These are phyloP conservation scores for Merluccius polli DNA, from an alignment of 2,797 vertebrate genomes.

Conservation along the genomic window DNA sequence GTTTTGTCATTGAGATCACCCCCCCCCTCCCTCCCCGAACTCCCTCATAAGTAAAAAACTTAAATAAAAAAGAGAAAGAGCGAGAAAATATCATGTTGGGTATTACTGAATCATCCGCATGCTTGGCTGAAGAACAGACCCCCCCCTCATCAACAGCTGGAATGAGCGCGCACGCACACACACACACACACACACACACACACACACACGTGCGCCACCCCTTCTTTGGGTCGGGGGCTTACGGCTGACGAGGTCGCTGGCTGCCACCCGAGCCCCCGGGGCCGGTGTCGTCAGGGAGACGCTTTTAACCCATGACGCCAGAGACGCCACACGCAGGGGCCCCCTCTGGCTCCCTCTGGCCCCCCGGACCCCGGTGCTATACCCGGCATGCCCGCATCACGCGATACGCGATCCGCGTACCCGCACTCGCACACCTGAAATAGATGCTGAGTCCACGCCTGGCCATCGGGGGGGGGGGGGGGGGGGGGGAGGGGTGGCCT, in stretches of 20 bases:
- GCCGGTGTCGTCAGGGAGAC: constrained; percentile 57
- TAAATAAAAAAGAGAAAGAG: not conserved
- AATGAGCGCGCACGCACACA: constrained; percentile 19
- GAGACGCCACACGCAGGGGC: constrained; percentile 48
- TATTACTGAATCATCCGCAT: constrained; percentile 1
- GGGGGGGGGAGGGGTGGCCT: not conserved
- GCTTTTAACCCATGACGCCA: constrained; percentile 72
- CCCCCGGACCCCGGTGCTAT: not conserved
- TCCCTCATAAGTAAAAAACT: not conserved
- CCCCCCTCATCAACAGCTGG: not conserved
- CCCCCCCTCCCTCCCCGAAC: too few relatives aligned
- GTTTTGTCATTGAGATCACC: not conserved
- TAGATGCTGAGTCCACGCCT: constrained; percentile 32
- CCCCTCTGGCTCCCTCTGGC: not conserved
- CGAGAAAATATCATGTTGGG: not conserved
- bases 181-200: constrained; percentile 52
- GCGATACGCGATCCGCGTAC: constrained; percentile 48
- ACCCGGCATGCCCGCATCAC: constrained; percentile 47
- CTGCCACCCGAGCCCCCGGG: constrained; percentile 45
- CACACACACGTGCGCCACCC: constrained; percentile 59
- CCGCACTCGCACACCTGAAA: constrained; percentile 49
- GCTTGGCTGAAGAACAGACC: too few relatives aligned
- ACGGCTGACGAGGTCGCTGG: constrained; percentile 30
- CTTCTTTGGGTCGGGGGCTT: constrained; percentile 66
- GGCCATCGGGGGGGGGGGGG: not conserved